Evolutionary conservation across 2,888 invertebrate species (phyloP), one percentile per base, ranked within the genome.

Genomic region (Eurois occulta): DNA sequence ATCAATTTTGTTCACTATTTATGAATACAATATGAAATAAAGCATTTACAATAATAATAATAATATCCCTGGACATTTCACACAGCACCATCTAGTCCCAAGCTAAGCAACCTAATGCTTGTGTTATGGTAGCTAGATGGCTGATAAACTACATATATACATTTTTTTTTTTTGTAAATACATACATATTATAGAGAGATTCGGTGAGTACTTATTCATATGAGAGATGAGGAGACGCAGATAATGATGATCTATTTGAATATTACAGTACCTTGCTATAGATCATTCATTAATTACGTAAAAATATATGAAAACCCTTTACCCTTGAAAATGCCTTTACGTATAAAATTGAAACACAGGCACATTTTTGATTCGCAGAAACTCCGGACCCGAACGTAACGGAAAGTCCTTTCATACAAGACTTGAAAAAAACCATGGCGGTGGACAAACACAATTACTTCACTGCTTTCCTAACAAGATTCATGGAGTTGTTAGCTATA

Each of bases 401-500:
- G 16, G 8, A 58, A 60, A 72, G 1, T 28, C 11, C 1, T 16
- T 75, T 75, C 24, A n/a, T 75, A 8, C 4, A 52, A 32, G 60
- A 78, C 7, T n/a, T 83, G 16, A 43, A 52, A 24, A 67, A 38
- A 0, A 11, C 0, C 18, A 74, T 83, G 71, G 58, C 1, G 5
- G 16, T 7, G 3, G n/a, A 68, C 38, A 48, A 18, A 21, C 28
- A 32, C 11, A 68, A 73, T 67, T 72, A 83, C 52, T 73, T 62
- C 28, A 60, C 32, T 62, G 65, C 60, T 41, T 72, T 41, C 32
- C 6, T 79, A 18, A 6, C 24, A 28, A 82, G 46, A 60, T 52
- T 78, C 5, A 18, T 68, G 32, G 64, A 69, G 60, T 5, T 84
- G 13, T 7, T 84, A 8, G 41, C 32, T 8, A 52, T 21, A 38